phyloP scores from a whole-genome alignment of 2,888 invertebrate genomes.

The Drosophila stalkeri region DNA sequence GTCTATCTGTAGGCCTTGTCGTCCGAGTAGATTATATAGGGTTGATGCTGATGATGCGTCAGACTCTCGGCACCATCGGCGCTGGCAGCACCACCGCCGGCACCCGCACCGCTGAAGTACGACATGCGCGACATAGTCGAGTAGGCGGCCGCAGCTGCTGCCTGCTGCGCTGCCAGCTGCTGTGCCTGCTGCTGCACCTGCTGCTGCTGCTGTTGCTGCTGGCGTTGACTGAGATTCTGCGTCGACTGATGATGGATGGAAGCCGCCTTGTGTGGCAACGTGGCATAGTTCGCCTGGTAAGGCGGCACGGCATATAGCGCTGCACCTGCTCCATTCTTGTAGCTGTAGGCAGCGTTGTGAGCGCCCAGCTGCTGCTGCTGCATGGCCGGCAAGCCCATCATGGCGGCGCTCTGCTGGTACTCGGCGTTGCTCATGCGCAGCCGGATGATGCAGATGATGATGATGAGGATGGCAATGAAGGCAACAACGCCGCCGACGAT shows the following conservation, averaged over 20 bases:
- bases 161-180: constrained; percentile 54
- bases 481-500: constrained; percentile 97
- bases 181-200: constrained; percentile 33
- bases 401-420: constrained; percentile 88
- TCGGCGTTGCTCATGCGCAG: constrained; percentile 89
- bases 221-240: constrained; percentile 82
- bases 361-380: constrained; percentile 85
- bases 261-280: constrained; percentile 88
- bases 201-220: constrained; percentile 63
- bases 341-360: constrained; percentile 87
- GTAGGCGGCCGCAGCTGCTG: constrained; percentile 85
- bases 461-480: constrained; percentile 94
- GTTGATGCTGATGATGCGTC: constrained; percentile 78
- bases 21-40: constrained; percentile 85
- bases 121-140: constrained; percentile 88
- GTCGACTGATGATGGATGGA: constrained; percentile 84
- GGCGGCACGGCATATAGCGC: constrained; percentile 88
- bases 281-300: constrained; percentile 88
- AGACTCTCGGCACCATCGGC: constrained; percentile 80
- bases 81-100: constrained; percentile 78
- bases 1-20: constrained; percentile 85
- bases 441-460: constrained; percentile 95
- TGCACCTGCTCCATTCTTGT: constrained; percentile 85
- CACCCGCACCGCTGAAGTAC: constrained; percentile 85
- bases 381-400: constrained; percentile 86